Conservation (phyloP, 2,113 vertebrate species). For the Cricetomys ansorgei region DNA sequence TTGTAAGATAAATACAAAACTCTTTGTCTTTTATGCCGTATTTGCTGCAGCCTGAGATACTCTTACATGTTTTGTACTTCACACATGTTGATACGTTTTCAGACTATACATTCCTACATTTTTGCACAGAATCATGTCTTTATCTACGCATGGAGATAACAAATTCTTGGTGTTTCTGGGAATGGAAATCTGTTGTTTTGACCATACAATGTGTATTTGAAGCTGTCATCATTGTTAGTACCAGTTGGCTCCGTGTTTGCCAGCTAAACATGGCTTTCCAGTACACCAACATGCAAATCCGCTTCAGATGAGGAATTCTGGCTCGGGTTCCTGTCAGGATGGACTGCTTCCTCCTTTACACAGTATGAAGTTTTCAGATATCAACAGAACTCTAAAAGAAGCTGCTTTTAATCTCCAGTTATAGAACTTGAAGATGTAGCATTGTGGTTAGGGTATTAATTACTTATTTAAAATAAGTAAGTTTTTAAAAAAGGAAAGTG, state of each 20-base stretch:
- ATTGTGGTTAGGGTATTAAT: background rate
- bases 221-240: conserved; percentile 67
- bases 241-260: conserved; percentile 5
- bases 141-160: conserved; percentile 62
- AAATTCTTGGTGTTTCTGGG: conserved; percentile 54
- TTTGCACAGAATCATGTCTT: conserved; percentile 51
- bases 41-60: background rate
- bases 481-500: background rate
- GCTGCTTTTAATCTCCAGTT: background rate
- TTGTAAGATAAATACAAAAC: background rate
- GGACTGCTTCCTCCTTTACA: background rate
- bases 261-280: conserved; percentile 76
- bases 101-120: conserved; percentile 2
- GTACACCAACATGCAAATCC: conserved; percentile 53
- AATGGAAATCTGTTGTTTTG: conserved; percentile 70
- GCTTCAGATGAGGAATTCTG: conserved; percentile 62
- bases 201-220: conserved; percentile 52
- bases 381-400: conserved; percentile 7
- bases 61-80: background rate
- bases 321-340: background rate
- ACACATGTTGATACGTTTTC: conserved; percentile 14
- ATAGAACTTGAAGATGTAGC: background rate
- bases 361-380: conserved; percentile 60
- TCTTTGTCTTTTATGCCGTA: background rate
- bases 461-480: background rate